phyloP scores from a whole-genome alignment of 2,797 vertebrate species.

The Argya squamiceps region DNA sequence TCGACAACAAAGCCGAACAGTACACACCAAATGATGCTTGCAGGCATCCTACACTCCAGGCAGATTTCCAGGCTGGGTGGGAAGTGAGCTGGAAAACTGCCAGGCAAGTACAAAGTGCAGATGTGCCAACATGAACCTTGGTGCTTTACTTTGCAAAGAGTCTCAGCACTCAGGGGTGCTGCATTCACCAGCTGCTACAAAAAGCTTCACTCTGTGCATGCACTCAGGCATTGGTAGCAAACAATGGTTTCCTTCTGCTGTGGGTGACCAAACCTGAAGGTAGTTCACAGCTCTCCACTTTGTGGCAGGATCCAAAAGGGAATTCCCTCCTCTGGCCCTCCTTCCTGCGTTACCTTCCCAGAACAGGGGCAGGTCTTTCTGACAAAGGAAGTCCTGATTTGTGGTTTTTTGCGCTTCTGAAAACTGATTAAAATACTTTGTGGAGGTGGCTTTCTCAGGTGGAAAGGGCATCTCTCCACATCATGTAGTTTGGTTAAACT shows the following conservation, averaged over 20 bases:
- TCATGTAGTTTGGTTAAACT: neutral
- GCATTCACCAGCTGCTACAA: neutral
- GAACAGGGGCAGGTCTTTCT: neutral
- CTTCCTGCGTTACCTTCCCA: neutral
- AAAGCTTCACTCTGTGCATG: neutral
- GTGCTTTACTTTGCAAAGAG: neutral
- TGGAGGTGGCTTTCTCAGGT: neutral
- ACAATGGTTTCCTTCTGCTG: neutral
- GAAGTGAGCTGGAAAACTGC: neutral
- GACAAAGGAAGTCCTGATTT: neutral
- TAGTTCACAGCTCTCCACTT: neutral
- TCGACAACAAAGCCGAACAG: neutral
- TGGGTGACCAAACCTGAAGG: neutral
- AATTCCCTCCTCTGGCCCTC: neutral
- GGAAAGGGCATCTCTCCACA: neutral
- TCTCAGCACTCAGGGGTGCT: neutral
- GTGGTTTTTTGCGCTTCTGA: neutral
- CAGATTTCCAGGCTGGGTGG: neutral
- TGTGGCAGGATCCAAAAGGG: neutral
- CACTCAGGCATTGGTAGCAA: neutral
- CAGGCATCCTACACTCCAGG: neutral
- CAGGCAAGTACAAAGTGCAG: neutral
- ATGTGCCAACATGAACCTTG: rapidly evolving
- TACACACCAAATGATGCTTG: neutral
- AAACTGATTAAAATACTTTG: neutral